Percentiles rank a stretch among this genome's conserved stretches.
phyloP scores from a whole-genome alignment of 1,140 invertebrate species.

The Psix sp. region DNA sequence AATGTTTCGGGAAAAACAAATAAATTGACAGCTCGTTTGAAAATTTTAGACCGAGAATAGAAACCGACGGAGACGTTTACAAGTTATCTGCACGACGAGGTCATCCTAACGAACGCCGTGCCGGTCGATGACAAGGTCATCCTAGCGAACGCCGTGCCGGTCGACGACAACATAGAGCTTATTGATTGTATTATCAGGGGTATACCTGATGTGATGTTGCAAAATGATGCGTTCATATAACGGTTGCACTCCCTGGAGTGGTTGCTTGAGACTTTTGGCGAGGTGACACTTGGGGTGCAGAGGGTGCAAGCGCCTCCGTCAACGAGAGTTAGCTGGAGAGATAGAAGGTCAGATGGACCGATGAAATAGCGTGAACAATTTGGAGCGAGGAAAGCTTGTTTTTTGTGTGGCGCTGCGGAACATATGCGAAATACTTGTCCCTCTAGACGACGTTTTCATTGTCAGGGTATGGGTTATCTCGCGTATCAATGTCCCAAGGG shows the following conservation, averaged over 20 bases:
- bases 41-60: too few species aligned
- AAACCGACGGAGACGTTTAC: too few species aligned
- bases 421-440: too few species aligned
- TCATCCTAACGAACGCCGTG: conserved; percentile 14
- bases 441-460: too few species aligned
- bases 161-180: conserved; percentile 15
- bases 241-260: conserved; percentile 1
- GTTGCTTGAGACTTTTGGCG: conserved; percentile 14
- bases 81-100: too few species aligned
- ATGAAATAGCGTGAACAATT: background rate
- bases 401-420: background rate
- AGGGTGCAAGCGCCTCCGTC: background rate
- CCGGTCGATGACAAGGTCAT: conserved; percentile 27
- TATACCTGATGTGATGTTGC: conserved; percentile 19
- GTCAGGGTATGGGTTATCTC: too few species aligned
- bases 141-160: conserved; percentile 9
- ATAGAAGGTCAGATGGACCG: too few species aligned
- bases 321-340: background rate
- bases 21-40: too few species aligned
- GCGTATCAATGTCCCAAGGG: too few species aligned
- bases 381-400: background rate
- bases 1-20: too few species aligned
- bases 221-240: conserved; percentile 24
- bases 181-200: conserved; percentile 16
- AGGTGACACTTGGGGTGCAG: background rate